A percentile compares a stretch with the other conserved stretches of the same genome.
Evolutionary conservation across 2,113 vertebrate species (phyloP).

Genomic region (Ammospiza caudacuta): DNA sequence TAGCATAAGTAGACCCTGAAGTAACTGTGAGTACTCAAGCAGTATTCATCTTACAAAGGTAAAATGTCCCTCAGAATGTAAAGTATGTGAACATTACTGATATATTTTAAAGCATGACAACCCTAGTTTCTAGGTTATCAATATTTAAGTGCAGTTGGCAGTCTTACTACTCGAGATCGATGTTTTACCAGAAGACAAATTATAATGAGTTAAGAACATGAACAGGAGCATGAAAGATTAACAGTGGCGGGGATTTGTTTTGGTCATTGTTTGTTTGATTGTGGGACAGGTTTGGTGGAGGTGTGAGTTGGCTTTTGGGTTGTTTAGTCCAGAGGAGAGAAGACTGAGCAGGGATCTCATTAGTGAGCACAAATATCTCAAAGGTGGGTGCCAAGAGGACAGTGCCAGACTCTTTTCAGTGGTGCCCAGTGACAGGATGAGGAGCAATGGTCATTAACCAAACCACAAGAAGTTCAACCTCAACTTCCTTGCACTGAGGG

Average conservation of each 20-base stretch:
- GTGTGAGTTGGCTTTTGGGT: not conserved
- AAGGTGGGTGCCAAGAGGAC: not conserved
- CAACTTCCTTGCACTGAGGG: not conserved
- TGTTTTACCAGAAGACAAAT: constrained; percentile 11
- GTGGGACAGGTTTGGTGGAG: not conserved
- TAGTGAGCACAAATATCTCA: not conserved
- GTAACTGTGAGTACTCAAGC: not conserved
- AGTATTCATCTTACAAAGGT: not conserved
- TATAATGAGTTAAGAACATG: not conserved
- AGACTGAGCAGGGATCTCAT: not conserved
- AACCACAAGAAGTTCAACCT: not conserved
- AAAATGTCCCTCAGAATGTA: not conserved
- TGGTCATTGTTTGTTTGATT: accelerated
- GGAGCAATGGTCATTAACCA: not conserved
- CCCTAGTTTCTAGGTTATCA: not conserved
- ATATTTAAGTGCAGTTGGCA: not conserved
- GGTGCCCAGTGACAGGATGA: not conserved
- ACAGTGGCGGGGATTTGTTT: not conserved
- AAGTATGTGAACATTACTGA: not conserved
- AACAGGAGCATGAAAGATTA: not conserved
- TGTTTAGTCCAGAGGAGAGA: not conserved
- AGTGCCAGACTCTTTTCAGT: not conserved
- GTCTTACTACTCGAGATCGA: not conserved
- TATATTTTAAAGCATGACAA: not conserved
- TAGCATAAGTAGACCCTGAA: not conserved